Percentiles rank a stretch among this genome's conserved stretches.
Evolutionary conservation across 2,797 vertebrate species (phyloP).

Genomic region (Argyrosomus regius): DNA sequence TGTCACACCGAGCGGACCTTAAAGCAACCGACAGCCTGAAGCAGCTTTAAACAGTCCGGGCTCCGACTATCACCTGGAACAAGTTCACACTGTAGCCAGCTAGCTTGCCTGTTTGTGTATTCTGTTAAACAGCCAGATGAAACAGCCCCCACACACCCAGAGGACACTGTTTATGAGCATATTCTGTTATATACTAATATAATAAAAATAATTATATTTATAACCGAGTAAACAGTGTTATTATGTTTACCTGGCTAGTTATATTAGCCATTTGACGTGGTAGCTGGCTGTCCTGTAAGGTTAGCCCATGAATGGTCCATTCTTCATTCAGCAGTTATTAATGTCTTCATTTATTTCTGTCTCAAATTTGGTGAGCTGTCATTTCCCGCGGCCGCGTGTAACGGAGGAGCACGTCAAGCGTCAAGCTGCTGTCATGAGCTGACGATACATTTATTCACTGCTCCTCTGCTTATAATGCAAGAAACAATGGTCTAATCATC

Average conservation of each 20-base stretch:
- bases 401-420: no score
- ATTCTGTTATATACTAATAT: no score
- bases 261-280: not conserved
- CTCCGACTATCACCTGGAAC: slow-evolving; percentile 65
- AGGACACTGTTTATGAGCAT: no score
- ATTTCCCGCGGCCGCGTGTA: not conserved
- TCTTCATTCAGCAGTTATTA: no score
- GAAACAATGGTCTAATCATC: not conserved
- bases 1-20: fast-evolving
- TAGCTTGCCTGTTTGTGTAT: not conserved
- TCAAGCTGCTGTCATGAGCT: not conserved
- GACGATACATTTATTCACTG: no score
- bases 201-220: no score
- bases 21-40: no score
- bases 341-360: not conserved
- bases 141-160: fast-evolving
- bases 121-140: not conserved
- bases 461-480: not conserved
- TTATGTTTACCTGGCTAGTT: no score
- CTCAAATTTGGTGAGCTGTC: not conserved
- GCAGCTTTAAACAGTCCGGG: not conserved
- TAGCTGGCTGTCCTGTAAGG: not conserved
- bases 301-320: not conserved
- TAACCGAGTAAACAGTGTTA: no score
- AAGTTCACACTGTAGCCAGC: slow-evolving; percentile 1